Evolutionary conservation across 2,797 vertebrate species (phyloP).

Genomic region (Aplochiton taeniatus): DNA sequence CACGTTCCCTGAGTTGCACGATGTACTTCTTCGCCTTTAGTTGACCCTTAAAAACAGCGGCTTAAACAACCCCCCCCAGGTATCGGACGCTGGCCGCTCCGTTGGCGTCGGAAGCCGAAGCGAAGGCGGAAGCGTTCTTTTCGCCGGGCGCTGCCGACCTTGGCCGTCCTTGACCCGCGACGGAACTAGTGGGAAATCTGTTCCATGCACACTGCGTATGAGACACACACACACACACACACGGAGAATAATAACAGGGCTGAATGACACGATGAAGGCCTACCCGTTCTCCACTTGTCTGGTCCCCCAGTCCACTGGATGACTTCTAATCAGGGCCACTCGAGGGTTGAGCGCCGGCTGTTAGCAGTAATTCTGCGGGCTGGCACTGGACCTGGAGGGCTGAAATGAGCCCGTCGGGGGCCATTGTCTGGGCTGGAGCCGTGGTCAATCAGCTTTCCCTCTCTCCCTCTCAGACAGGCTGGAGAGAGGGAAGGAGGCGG

Average conservation of each 20-base stretch:
- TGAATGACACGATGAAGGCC: neutral
- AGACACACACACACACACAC: conserved; percentile 4
- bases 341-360: conserved; percentile 39
- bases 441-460: conserved; percentile 56
- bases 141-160: no score
- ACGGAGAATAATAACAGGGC: neutral
- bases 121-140: no score
- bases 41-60: conserved; percentile 49
- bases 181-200: no score
- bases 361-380: conserved; percentile 43
- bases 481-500: neutral
- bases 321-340: conserved; percentile 55
- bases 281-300: no score
- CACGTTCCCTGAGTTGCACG: conserved; percentile 58
- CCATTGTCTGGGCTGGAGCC: conserved; percentile 55
- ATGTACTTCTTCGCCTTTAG: conserved; percentile 61
- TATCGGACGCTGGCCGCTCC: neutral
- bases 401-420: conserved; percentile 61
- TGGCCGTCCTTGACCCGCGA: no score
- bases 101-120: no score
- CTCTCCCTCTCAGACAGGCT: neutral
- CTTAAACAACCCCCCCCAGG: no score
- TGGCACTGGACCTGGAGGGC: conserved; percentile 47
- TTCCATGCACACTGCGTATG: no score
- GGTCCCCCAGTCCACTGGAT: conserved; percentile 17